These are phyloP conservation scores for Euwallacea fornicatus DNA, from an alignment of 1,140 invertebrate species.

Conservation along the genomic window DNA sequence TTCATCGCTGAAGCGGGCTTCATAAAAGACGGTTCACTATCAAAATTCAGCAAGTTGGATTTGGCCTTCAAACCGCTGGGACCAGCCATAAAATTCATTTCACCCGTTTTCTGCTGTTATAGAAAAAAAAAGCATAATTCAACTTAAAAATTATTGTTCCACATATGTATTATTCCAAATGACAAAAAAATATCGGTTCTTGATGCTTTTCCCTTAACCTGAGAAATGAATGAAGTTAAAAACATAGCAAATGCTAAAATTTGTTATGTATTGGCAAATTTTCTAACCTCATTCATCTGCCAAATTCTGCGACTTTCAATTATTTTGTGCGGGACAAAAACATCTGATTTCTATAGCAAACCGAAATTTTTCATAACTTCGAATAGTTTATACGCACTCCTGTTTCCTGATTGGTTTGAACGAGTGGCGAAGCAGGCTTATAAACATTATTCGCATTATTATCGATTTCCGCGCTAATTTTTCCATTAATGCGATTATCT, in stretches of 20 bases:
- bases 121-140: neutral
- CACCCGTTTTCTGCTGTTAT: neutral
- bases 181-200: no score
- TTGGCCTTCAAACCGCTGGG: conserved; percentile 43
- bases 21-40: conserved; percentile 8
- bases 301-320: no score
- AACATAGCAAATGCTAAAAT: no score
- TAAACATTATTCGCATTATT: conserved; percentile 56
- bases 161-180: no score
- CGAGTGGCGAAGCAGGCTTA: conserved; percentile 20
- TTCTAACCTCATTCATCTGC: no score
- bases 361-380: no score
- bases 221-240: no score
- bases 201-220: no score
- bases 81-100: conserved; percentile 37
- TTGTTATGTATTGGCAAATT: no score
- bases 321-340: no score
- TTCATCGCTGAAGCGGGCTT: conserved; percentile 30
- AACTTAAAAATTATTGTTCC: neutral
- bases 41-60: neutral
- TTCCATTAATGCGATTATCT: conserved; percentile 29
- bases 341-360: no score
- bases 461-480: conserved; percentile 39
- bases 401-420: conserved; percentile 17
- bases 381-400: no score